These are phyloP conservation scores for Sminthurinus aureus DNA, from an alignment of 2,888 invertebrate species.

Conservation along the genomic window DNA sequence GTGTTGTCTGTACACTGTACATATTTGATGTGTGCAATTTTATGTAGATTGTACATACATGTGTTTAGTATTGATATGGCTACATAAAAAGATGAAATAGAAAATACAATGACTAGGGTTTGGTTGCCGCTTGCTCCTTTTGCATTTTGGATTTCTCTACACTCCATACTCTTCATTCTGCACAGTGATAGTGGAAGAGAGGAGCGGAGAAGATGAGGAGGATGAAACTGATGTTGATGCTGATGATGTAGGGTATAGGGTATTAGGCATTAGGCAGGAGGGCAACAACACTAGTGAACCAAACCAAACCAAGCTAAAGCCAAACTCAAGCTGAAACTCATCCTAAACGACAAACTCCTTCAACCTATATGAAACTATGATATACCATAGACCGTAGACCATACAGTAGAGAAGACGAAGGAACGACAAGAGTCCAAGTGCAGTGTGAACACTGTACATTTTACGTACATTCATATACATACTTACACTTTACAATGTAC, in stretches of 20 bases:
- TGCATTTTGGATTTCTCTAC: neutral
- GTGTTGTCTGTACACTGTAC: no score
- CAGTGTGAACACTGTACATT: neutral
- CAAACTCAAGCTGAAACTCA: no score
- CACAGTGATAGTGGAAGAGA: neutral
- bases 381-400: no score
- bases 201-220: neutral
- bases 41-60: no score
- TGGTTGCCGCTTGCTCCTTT: neutral
- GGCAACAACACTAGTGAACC: neutral
- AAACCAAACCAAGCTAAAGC: no score
- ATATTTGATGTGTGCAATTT: no score
- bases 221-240: neutral
- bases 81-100: no score
- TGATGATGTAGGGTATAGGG: neutral
- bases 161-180: neutral
- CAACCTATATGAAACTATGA: no score
- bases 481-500: neutral
- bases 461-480: neutral
- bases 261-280: neutral
- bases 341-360: no score
- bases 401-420: no score
- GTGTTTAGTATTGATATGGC: no score
- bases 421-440: no score
- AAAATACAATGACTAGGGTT: neutral